These are phyloP conservation scores for Turritopsis rubra DNA, from an alignment of 30 jellyfish, hydroid and myxozoan species.

Conservation along the genomic window DNA sequence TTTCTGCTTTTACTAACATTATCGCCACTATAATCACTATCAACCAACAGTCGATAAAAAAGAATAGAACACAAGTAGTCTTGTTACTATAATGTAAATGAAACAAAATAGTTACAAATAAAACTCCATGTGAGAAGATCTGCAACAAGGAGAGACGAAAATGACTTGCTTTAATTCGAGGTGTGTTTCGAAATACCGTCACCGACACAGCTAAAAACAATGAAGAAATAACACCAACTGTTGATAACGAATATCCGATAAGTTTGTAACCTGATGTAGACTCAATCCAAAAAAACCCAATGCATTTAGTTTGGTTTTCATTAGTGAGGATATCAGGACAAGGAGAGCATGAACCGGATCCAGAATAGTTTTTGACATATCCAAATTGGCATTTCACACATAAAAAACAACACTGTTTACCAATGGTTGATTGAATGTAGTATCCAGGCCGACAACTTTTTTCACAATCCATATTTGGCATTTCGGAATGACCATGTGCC, in stretches of 20 bases:
- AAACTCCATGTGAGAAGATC: conserved; percentile 8
- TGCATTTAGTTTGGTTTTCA: conserved; percentile 18
- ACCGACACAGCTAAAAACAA: not conserved
- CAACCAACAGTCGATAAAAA: not conserved
- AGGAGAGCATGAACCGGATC: not conserved
- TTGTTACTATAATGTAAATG: not conserved
- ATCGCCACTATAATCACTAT: conserved; percentile 5
- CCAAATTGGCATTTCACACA: conserved; percentile 10
- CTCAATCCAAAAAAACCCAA: not conserved
- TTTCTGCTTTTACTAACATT: conserved; percentile 16
- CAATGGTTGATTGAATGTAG: not conserved
- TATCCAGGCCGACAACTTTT: conserved; percentile 33
- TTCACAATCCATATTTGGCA: conserved; percentile 1
- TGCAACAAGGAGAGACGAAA: conserved; percentile 16
- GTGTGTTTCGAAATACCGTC: conserved; percentile 9
- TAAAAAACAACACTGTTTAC: conserved; percentile 28
- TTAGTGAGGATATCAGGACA: conserved; percentile 23
- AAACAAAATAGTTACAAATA: not conserved
- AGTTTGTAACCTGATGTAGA: not conserved
- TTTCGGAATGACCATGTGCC: not conserved
- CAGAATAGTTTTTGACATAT: conserved; percentile 9
- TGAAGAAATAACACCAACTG: not conserved
- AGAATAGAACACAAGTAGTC: not conserved
- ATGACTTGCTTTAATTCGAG: conserved; percentile 20
- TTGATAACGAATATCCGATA: not conserved